phyloP scores from a whole-genome alignment of 2,888 invertebrate species.

The Nemapogon koenigi region DNA sequence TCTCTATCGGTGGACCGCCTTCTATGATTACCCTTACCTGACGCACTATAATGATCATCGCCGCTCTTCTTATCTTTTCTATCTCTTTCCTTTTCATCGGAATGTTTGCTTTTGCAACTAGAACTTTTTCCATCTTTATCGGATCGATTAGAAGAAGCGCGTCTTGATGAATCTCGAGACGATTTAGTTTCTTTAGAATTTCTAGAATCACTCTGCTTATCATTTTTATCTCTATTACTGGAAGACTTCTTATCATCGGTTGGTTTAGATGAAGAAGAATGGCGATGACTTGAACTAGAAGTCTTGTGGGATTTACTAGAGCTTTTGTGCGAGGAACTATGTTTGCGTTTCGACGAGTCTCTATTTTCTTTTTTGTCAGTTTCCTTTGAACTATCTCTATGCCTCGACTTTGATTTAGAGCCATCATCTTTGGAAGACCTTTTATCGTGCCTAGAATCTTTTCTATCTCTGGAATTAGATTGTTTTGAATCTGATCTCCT shows the following conservation, averaged over 20 bases:
- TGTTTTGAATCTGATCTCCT: conserved; percentile 44
- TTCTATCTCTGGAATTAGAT: conserved; percentile 41
- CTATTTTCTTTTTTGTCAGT: conserved; percentile 40
- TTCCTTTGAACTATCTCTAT: conserved; percentile 40
- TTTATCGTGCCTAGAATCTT: conserved; percentile 32
- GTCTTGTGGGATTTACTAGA: conserved; percentile 40
- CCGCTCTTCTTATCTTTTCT: conserved; percentile 60
- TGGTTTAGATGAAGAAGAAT: conserved; percentile 33
- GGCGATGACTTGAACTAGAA: conserved; percentile 32
- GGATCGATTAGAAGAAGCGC: conserved; percentile 37
- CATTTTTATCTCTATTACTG: conserved; percentile 38
- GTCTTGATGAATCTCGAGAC: conserved; percentile 31
- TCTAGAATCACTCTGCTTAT: conserved; percentile 31
- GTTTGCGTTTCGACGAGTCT: conserved; percentile 24
- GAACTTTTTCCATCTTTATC: conserved; percentile 49
- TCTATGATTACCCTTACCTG: conserved; percentile 67
- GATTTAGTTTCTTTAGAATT: conserved; percentile 32
- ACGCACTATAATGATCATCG: conserved; percentile 76
- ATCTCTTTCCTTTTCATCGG: conserved; percentile 44
- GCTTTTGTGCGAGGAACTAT: conserved; percentile 26
- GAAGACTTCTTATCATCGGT: conserved; percentile 43
- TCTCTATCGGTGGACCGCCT: conserved; percentile 80
- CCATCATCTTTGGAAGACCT: conserved; percentile 42
- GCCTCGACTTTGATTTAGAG: conserved; percentile 35
- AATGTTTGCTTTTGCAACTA: conserved; percentile 39